These are phyloP conservation scores for Mizuhopecten yessoensis DNA, from an alignment of 1,140 invertebrate genomes.

Conservation along the genomic window DNA sequence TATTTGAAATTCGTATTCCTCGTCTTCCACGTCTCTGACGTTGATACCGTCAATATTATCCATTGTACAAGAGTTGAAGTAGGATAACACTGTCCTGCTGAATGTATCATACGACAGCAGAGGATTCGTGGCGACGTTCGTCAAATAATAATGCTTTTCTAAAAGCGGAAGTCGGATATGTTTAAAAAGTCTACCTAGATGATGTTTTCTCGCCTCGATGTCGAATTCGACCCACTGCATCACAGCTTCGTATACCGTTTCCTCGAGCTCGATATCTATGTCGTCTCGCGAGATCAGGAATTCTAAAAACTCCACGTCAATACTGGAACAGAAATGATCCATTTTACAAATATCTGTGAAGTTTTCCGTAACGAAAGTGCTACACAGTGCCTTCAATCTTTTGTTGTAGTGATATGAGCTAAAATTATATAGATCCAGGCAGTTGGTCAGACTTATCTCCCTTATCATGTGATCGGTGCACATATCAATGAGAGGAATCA, in stretches of 20 bases:
- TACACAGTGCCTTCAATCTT: conserved; percentile 62
- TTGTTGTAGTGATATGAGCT: conserved; percentile 68
- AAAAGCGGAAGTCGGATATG: conserved; percentile 71
- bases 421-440: conserved; percentile 72
- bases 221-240: conserved; percentile 72
- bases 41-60: conserved; percentile 37
- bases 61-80: conserved; percentile 63
- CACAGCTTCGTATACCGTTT: conserved; percentile 73
- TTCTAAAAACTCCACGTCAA: conserved; percentile 60
- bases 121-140: conserved; percentile 52
- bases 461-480: conserved; percentile 71
- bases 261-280: conserved; percentile 74
- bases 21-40: conserved; percentile 42
- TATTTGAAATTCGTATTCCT: conserved; percentile 46
- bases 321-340: conserved; percentile 61
- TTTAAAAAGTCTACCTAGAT: conserved; percentile 70
- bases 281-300: conserved; percentile 72
- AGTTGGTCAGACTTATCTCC: conserved; percentile 69
- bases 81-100: conserved; percentile 60
- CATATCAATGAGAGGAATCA: conserved; percentile 67
- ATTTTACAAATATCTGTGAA: conserved; percentile 69
- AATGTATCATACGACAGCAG: conserved; percentile 64
- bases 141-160: conserved; percentile 61
- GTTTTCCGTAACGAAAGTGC: conserved; percentile 72
- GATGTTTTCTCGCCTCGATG: conserved; percentile 57